These are phyloP conservation scores for Enteromius afrohamiltoni DNA, from an alignment of 2,797 vertebrate species.

Conservation along the genomic window DNA sequence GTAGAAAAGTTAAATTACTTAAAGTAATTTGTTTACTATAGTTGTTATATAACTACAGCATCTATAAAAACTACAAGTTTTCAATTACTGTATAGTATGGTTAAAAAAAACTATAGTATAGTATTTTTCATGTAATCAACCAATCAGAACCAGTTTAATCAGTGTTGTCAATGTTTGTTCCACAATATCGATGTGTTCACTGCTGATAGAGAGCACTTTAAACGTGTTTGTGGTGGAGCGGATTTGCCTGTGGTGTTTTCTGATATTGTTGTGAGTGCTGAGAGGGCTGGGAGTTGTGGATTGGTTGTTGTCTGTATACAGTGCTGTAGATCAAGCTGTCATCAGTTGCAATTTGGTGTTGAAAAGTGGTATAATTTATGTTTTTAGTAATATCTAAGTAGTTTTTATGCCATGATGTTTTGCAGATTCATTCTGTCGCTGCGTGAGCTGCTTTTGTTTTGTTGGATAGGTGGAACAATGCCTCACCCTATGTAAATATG, in stretches of 20 bases:
- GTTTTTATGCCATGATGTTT: not conserved
- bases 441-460: conserved; percentile 23
- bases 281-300: not conserved
- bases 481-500: conserved; percentile 37
- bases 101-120: too few species aligned
- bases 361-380: not conserved
- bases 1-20: too few species aligned
- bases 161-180: not conserved
- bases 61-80: too few species aligned
- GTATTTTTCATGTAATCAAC: not conserved
- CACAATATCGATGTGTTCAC: not conserved
- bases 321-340: not conserved
- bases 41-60: too few species aligned
- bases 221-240: not conserved
- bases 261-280: not conserved
- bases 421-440: conserved; percentile 26
- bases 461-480: conserved; percentile 17
- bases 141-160: not conserved
- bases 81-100: too few species aligned
- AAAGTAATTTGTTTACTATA: too few species aligned
- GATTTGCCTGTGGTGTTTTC: not conserved
- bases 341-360: not conserved
- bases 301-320: conserved; percentile 6
- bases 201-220: conserved; percentile 16
- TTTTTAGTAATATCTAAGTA: not conserved